These are phyloP conservation scores for Gulo gulo DNA, from an alignment of 2,113 vertebrate species.

Conservation along the genomic window DNA sequence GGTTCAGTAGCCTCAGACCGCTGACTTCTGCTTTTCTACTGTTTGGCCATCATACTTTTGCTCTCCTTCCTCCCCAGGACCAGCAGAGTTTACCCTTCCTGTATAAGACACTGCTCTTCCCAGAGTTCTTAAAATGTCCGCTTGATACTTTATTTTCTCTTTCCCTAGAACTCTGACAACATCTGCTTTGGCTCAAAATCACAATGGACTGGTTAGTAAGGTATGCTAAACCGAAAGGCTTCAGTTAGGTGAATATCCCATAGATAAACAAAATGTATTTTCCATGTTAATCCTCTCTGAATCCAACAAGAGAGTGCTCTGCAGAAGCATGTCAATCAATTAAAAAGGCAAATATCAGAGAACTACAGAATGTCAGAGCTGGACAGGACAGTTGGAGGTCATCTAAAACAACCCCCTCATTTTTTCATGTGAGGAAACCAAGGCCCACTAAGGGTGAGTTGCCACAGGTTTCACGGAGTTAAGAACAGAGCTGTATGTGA, in stretches of 20 bases:
- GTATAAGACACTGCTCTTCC: neutral
- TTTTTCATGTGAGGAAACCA: neutral
- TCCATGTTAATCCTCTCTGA: slow-evolving; percentile 39
- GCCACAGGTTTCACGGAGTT: neutral
- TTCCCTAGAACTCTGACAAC: neutral
- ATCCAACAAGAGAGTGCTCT: slow-evolving; percentile 25
- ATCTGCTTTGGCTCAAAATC: slow-evolving; percentile 43
- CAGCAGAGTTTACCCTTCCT: neutral
- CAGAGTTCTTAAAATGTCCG: slow-evolving; percentile 20
- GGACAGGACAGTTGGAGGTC: neutral
- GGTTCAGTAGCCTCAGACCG: neutral
- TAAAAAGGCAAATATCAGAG: slow-evolving; percentile 55
- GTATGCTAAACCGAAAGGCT: slow-evolving; percentile 28
- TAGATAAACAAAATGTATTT: slow-evolving; percentile 53
- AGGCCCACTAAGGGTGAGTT: neutral
- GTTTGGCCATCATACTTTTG: neutral
- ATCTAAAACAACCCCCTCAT: neutral
- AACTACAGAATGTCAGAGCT: slow-evolving; percentile 18
- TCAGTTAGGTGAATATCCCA: slow-evolving; percentile 30
- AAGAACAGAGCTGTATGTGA: neutral
- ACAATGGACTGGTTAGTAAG: neutral
- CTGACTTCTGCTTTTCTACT: neutral
- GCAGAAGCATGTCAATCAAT: slow-evolving; percentile 42
- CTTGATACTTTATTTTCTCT: slow-evolving; percentile 13
- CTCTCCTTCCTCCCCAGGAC: neutral